Evolutionary conservation across 2,113 vertebrate species (phyloP).

Genomic region (Pygathrix nemaeus): DNA sequence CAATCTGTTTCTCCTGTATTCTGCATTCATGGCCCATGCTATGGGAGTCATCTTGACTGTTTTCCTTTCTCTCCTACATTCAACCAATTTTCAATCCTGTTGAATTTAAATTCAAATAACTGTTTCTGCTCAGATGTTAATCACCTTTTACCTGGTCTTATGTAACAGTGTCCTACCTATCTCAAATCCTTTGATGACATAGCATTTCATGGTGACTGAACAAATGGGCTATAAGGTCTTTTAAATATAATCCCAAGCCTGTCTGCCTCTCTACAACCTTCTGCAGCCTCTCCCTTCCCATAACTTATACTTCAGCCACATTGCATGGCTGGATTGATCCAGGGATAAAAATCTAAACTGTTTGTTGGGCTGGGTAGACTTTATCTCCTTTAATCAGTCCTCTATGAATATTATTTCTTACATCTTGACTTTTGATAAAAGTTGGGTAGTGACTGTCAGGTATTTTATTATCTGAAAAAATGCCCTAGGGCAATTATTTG

Average conservation of each 20-base stretch:
- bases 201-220: neutral
- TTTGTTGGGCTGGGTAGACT: neutral
- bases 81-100: neutral
- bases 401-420: neutral
- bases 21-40: neutral
- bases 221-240: neutral
- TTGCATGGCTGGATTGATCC: neutral
- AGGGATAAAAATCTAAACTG: neutral
- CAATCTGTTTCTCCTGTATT: neutral
- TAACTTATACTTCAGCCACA: no score
- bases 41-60: neutral
- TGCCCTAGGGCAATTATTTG: neutral
- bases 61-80: neutral
- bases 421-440: constrained; percentile 31
- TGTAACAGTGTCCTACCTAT: neutral
- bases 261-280: neutral
- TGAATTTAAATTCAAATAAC: neutral
- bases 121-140: neutral
- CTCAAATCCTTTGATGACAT: neutral
- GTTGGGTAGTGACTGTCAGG: neutral
- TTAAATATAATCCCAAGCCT: neutral
- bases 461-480: neutral
- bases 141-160: neutral
- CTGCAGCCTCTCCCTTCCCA: neutral
- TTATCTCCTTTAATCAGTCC: neutral